Evolutionary conservation across 53 echinoderm and acorn worm species (phyloP).

Genomic region (Paracentrotus lividus): DNA sequence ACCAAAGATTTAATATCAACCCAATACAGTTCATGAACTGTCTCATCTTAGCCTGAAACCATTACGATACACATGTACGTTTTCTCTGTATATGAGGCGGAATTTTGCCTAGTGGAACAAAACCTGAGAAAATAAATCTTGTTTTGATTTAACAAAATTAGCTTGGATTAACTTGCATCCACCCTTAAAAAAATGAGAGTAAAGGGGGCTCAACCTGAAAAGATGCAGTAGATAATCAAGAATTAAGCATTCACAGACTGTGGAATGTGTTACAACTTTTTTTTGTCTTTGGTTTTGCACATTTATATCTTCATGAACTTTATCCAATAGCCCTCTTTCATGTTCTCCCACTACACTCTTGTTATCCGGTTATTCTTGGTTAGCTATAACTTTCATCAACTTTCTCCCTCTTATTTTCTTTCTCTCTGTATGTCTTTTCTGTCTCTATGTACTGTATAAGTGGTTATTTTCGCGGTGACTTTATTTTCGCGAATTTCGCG

Average conservation of each 20-base stretch:
- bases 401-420: background rate
- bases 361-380: background rate
- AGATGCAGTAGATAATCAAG: background rate
- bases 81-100: background rate
- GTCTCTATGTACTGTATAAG: too few relatives aligned
- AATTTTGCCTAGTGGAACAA: background rate
- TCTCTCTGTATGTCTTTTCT: background rate
- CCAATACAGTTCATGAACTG: background rate
- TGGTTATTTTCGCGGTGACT: too few relatives aligned
- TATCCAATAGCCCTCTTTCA: too few relatives aligned
- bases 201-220: background rate
- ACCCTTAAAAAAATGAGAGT: background rate
- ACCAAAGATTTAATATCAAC: background rate
- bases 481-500: too few relatives aligned
- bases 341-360: background rate
- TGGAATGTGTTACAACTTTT: background rate
- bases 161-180: constrained; percentile 42
- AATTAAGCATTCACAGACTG: background rate
- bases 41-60: background rate
- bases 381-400: background rate
- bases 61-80: background rate
- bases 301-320: background rate
- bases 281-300: background rate
- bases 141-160: constrained; percentile 35
- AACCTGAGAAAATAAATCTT: constrained; percentile 54